phyloP scores from a whole-genome alignment of 2,797 vertebrate genomes.

The Hyperoplus lanceolatus region DNA sequence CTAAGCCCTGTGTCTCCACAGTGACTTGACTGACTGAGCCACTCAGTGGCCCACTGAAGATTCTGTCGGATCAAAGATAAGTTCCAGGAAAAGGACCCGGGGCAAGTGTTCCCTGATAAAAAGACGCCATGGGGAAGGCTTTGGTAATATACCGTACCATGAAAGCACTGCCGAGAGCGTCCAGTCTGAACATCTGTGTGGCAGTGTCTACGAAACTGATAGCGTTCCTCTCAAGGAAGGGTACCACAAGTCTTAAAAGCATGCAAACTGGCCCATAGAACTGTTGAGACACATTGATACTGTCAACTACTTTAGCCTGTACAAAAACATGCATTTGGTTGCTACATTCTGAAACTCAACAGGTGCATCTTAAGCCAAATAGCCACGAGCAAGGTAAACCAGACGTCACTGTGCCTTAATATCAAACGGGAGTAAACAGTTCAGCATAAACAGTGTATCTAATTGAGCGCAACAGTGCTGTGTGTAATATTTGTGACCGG shows the following conservation, averaged over 20 bases:
- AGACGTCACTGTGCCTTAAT: conserved; percentile 31
- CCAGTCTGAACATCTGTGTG: conserved; percentile 5
- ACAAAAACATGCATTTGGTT: conserved; percentile 11
- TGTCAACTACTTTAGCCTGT: not conserved
- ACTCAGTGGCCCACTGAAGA: conserved; percentile 35
- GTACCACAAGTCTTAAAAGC: conserved; percentile 13
- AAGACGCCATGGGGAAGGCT: conserved; percentile 35
- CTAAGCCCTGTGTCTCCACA: conserved; percentile 14
- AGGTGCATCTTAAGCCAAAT: conserved; percentile 27
- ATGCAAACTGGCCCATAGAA: conserved; percentile 20
- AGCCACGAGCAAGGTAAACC: conserved; percentile 25
- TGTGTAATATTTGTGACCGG: conserved; percentile 7
- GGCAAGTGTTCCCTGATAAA: conserved; percentile 26
- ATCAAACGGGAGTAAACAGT: conserved; percentile 25
- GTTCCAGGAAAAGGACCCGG: not conserved
- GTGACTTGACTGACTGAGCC: conserved; percentile 25
- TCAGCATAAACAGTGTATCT: conserved; percentile 27
- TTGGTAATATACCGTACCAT: conserved; percentile 57
- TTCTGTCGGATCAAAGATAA: conserved; percentile 60
- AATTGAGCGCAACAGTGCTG: conserved; percentile 18
- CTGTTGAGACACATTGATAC: conserved; percentile 1
- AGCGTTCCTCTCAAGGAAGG: too few species aligned
- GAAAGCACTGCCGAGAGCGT: conserved; percentile 45
- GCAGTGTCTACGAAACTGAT: not conserved
- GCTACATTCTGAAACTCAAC: conserved; percentile 15